Evolutionary conservation across 2,113 vertebrate species (phyloP).

Genomic region (Pagrus major): DNA sequence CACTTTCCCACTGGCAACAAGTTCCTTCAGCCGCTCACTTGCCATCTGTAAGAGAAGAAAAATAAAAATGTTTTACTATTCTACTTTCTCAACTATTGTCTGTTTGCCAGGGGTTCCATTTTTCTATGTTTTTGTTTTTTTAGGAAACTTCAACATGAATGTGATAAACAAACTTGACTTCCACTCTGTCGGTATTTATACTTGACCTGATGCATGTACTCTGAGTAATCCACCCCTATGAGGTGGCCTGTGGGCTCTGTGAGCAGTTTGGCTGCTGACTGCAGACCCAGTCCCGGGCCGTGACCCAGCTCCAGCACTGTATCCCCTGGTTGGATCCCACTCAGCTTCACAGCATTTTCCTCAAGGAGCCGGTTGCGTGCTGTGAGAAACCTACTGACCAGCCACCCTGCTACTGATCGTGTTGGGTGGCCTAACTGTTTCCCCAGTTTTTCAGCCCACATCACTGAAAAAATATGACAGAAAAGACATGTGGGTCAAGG

Average conservation of each 20-base stretch:
- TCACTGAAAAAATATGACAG: conserved; percentile 38
- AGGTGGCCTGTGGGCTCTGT: conserved; percentile 69
- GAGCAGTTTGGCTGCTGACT: conserved; percentile 69
- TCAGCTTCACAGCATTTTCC: conserved; percentile 74
- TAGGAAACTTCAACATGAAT: not conserved
- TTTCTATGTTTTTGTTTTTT: not conserved
- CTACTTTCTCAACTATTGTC: not conserved
- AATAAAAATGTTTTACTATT: conserved; percentile 1
- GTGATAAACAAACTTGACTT: not conserved
- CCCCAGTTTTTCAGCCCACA: conserved; percentile 61
- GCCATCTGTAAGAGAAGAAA: conserved; percentile 57
- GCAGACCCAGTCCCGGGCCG: conserved; percentile 78
- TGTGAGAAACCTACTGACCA: conserved; percentile 68
- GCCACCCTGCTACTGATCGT: conserved; percentile 72
- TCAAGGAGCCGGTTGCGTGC: conserved; percentile 71
- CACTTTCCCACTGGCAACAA: conserved; percentile 73
- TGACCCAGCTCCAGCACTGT: conserved; percentile 83
- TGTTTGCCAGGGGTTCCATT: not conserved
- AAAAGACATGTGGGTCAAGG: not conserved
- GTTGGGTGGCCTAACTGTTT: conserved; percentile 77
- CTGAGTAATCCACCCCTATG: conserved; percentile 81
- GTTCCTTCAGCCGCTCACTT: conserved; percentile 61
- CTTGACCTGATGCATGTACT: conserved; percentile 81
- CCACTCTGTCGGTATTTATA: not conserved
- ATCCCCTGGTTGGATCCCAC: conserved; percentile 73